These are phyloP conservation scores for Euplexia lucipara DNA, from an alignment of 2,888 invertebrate genomes.

Conservation along the genomic window DNA sequence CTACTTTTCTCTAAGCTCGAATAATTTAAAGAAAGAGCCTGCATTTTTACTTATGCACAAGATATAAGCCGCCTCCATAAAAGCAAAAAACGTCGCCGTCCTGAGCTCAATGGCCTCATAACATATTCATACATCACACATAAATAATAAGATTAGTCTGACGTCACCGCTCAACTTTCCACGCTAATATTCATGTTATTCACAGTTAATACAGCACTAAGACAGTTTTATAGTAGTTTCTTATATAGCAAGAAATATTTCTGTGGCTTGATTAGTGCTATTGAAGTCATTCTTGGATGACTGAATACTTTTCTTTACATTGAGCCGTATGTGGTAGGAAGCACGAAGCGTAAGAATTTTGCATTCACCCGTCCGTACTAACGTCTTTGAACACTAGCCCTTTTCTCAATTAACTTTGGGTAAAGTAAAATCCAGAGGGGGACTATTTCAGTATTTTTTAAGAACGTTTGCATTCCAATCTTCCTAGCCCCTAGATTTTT, in stretches of 20 bases:
- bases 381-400: background rate
- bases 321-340: background rate
- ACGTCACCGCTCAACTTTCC: constrained; percentile 73
- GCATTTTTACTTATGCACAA: constrained; percentile 13
- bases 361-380: background rate
- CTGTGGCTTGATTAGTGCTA: constrained; percentile 20
- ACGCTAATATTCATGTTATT: constrained; percentile 67
- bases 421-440: too few relatives aligned
- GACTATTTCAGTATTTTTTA: too few relatives aligned
- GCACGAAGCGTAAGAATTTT: constrained; percentile 3
- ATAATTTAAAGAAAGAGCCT: background rate
- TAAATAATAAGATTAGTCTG: constrained; percentile 70
- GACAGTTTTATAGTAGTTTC: constrained; percentile 52
- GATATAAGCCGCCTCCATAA: background rate
- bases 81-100: constrained; percentile 15
- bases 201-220: constrained; percentile 50
- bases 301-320: constrained; percentile 14
- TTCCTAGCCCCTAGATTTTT: too few relatives aligned
- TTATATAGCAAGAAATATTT: constrained; percentile 30
- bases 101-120: constrained; percentile 67
- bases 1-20: background rate
- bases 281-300: constrained; percentile 25
- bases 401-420: background rate
- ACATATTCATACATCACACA: constrained; percentile 70
- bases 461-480: too few relatives aligned